Percentiles rank a stretch among this genome's conserved stretches.
Conservation (phyloP, 1,140 invertebrate genomes). For the Pteromalus puparum region DNA sequence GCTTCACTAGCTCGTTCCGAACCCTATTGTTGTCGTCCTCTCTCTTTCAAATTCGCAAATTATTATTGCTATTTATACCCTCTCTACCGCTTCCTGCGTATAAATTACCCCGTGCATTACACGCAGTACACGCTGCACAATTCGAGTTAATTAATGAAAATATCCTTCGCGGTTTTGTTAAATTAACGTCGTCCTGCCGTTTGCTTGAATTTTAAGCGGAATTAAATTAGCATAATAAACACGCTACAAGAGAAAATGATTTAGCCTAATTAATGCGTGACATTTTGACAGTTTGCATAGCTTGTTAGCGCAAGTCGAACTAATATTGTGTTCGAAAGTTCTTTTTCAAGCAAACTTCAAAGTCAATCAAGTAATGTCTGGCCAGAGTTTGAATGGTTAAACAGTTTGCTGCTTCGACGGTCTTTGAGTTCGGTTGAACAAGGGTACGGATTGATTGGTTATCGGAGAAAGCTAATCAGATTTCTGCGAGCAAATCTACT, state of each 20-base stretch:
- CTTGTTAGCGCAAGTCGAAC: not conserved
- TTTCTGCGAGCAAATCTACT: not conserved
- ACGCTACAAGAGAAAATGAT: not conserved
- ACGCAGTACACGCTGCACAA: too few relatives aligned
- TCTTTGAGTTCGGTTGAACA: not conserved
- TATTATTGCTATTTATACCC: not conserved
- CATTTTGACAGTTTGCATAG: not conserved
- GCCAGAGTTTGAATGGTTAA: constrained; percentile 20
- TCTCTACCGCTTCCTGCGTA: not conserved
- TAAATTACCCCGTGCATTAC: not conserved
- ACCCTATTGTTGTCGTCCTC: not conserved
- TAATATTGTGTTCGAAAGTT: not conserved
- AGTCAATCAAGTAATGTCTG: constrained; percentile 27
- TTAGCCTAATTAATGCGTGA: not conserved
- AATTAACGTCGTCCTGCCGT: too few relatives aligned
- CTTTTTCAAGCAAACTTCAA: not conserved
- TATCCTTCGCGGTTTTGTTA: too few relatives aligned
- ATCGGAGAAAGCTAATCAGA: constrained; percentile 8
- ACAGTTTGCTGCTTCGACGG: not conserved
- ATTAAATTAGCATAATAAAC: too few relatives aligned
- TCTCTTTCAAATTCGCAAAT: not conserved
- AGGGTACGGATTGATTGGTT: constrained; percentile 24
- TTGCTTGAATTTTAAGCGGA: too few relatives aligned
- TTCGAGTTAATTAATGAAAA: too few relatives aligned
- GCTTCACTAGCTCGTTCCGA: not conserved